Base-by-base conservation (phyloP, 2,888 invertebrate genomes). In the Chloromyia formosa region DNA sequence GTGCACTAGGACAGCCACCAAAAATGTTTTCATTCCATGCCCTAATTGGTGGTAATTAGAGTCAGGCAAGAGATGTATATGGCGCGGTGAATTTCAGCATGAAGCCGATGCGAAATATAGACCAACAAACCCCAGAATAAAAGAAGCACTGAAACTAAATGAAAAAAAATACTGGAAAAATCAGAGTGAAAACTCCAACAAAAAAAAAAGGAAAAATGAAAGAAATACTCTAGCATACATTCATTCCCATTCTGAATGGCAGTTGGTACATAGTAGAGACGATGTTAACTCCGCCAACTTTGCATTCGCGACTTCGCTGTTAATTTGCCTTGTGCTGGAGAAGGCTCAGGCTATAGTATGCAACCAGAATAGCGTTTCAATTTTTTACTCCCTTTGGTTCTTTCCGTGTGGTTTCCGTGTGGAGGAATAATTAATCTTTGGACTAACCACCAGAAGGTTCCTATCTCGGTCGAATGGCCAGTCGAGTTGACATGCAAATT, bases 401-500 rank as follows among this genome's bases (percentile, higher is more conserved):
- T 60, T 60, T 20, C 27, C 23, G 10, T 40, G 62, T 40, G 62
- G 16, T 18, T 40, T 23, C 45, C 68, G 68, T 69, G 68, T 54
- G 27, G 54, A 69, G 53, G 53, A 53, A 49, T 69, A 69, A 69
- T 69, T 69, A 69, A 69, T 69, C 68, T 69, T 56, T 69, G 53
- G 53, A 54, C 53, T 69, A 69, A 69, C 68, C 68, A 53, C 42
- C 53, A 27, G 54, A 69, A 54, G 68, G 53, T 69, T 54, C 68
- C 20, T 69, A 45, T 54, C 54, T 23, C 27, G 68, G 22, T 49
- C 68, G 49, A 69, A 53, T 69, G 68, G 54, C 18, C 68, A 69
- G 53, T n/a, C 16, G 62, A 69, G 68, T 69, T 69, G 68, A 69
- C 68, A 69, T 69, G 68, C 68, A 69, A 69, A 69, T 69, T 69